These are phyloP conservation scores for Nebria brevicollis DNA, from an alignment of 2,888 invertebrate genomes.

Conservation along the genomic window DNA sequence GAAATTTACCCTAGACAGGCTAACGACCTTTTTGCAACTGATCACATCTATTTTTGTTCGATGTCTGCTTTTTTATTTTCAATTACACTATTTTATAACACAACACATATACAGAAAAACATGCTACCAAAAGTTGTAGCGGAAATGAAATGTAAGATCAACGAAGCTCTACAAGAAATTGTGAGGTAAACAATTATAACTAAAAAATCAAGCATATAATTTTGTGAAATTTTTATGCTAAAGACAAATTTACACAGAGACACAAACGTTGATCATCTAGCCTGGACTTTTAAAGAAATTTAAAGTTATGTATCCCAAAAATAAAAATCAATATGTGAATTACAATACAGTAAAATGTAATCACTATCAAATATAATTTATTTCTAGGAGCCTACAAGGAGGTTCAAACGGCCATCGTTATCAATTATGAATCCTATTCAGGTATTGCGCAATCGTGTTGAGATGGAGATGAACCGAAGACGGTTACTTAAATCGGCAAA, in stretches of 20 bases:
- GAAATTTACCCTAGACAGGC: too few species aligned
- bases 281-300: background rate
- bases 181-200: too few species aligned
- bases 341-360: background rate
- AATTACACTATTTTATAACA: background rate
- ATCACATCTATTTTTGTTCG: too few species aligned
- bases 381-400: slow-evolving; percentile 30
- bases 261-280: background rate
- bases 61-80: background rate
- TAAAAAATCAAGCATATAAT: too few species aligned
- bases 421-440: slow-evolving; percentile 90
- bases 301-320: background rate
- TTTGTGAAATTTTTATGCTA: background rate
- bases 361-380: background rate
- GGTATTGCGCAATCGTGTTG: slow-evolving; percentile 81
- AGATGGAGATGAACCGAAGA: slow-evolving; percentile 84
- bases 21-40: too few species aligned
- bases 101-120: too few species aligned
- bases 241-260: background rate
- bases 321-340: background rate
- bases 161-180: too few species aligned
- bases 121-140: too few species aligned
- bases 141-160: too few species aligned
- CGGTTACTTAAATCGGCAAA: slow-evolving; percentile 80
- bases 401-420: slow-evolving; percentile 67